These are phyloP conservation scores for Plumapathes pennacea DNA, from an alignment of 92 coral and sea anemone species.

Conservation along the genomic window DNA sequence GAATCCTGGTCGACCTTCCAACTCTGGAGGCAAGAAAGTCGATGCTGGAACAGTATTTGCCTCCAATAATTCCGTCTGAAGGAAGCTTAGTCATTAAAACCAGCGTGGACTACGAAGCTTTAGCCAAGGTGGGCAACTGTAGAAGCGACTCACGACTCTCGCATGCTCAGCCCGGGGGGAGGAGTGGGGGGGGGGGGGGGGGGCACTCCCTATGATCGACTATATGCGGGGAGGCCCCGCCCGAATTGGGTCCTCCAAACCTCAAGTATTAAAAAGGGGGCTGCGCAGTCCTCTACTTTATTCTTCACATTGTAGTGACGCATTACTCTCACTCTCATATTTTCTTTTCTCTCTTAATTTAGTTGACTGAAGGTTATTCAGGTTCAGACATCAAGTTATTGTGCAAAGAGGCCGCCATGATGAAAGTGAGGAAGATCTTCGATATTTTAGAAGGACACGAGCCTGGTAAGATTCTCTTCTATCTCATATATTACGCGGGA, in stretches of 20 bases:
- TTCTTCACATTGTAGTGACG: not conserved
- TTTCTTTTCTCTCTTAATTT: not conserved
- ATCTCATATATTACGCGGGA: too few relatives aligned
- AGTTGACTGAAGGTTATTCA: conserved; percentile 94
- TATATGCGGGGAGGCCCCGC: too few relatives aligned
- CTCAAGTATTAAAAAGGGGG: too few relatives aligned
- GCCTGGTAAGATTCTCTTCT: conserved; percentile 40
- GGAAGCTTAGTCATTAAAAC: conserved; percentile 86
- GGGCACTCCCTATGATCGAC: too few relatives aligned
- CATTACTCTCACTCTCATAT: not conserved
- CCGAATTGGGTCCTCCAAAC: too few relatives aligned
- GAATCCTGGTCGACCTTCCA: conserved; percentile 92
- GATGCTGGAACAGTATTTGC: conserved; percentile 81
- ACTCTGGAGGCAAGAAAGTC: conserved; percentile 78
- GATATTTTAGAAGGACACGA: conserved; percentile 85
- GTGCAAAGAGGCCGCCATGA: conserved; percentile 98
- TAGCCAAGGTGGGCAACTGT: conserved; percentile 92
- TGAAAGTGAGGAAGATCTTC: conserved; percentile 91
- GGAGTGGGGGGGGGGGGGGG: too few relatives aligned
- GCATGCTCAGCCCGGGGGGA: too few relatives aligned
- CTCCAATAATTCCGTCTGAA: conserved; percentile 64
- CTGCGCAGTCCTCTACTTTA: too few relatives aligned
- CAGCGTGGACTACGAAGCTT: conserved; percentile 79
- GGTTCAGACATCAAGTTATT: conserved; percentile 94
- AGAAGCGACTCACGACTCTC: too few relatives aligned